Percentiles rank a stretch among this genome's conserved stretches.
These are phyloP conservation scores for Malacosoma neustria DNA, from an alignment of 2,888 invertebrate species.

Conservation along the genomic window DNA sequence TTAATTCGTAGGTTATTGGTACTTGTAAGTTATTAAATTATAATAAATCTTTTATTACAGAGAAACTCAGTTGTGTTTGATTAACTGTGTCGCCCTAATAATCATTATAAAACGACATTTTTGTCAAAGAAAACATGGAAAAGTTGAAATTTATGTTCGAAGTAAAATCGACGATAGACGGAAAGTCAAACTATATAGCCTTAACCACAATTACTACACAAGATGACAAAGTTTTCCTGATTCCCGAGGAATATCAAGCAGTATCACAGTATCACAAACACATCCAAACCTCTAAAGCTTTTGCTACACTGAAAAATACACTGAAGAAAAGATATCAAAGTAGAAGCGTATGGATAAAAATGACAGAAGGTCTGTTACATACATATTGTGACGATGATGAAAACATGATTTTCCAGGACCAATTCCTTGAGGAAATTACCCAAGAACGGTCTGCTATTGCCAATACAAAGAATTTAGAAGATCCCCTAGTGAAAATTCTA, in stretches of 20 bases:
- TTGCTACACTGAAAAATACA: slow-evolving; percentile 5
- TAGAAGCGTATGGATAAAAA: slow-evolving; percentile 9
- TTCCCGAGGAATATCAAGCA: slow-evolving; percentile 14
- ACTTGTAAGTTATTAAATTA: no score
- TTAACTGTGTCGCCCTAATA: no score
- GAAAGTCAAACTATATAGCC: neutral
- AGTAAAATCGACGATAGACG: no score
- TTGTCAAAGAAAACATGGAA: no score
- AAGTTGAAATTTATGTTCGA: no score
- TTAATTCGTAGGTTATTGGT: no score
- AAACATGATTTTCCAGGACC: slow-evolving; percentile 6
- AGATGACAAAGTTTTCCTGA: slow-evolving; percentile 8
- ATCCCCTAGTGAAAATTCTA: slow-evolving; percentile 8
- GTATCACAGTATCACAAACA: slow-evolving; percentile 3
- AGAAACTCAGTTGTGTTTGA: no score
- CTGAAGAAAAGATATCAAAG: slow-evolving; percentile 9
- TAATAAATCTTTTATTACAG: no score
- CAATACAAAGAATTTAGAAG: neutral
- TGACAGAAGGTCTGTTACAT: slow-evolving; percentile 3
- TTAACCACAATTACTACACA: slow-evolving; percentile 16
- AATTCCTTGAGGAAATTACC: slow-evolving; percentile 13
- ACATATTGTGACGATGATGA: slow-evolving; percentile 9
- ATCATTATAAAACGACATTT: no score
- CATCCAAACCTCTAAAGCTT: slow-evolving; percentile 1
- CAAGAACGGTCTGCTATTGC: slow-evolving; percentile 1